Evolutionary conservation across 2,113 vertebrate genomes (phyloP).

Genomic region (Lonchura striata): DNA sequence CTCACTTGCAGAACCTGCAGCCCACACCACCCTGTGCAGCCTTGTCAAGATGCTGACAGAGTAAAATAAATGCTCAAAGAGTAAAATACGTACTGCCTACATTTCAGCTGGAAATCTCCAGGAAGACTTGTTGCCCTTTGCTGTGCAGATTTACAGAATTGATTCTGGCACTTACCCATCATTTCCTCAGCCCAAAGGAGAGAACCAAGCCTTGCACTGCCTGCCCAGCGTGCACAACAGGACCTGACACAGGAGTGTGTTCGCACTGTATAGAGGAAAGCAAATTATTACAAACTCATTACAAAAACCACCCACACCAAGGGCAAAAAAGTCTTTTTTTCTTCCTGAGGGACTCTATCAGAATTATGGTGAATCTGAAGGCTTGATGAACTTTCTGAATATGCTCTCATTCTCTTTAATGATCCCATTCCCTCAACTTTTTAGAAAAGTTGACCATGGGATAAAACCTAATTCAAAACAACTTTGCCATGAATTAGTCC

Average conservation of each 20-base stretch:
- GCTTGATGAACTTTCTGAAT: background rate
- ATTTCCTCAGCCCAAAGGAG: background rate
- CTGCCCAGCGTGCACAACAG: background rate
- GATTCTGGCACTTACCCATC: background rate
- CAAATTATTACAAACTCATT: background rate
- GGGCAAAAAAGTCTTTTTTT: background rate
- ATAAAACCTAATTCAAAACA: background rate
- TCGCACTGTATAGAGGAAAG: background rate
- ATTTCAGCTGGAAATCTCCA: background rate
- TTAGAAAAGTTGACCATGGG: background rate
- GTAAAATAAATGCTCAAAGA: background rate
- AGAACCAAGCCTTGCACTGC: background rate
- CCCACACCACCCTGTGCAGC: background rate
- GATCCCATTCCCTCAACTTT: background rate
- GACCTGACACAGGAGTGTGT: background rate
- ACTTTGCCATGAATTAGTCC: background rate
- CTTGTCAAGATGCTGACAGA: background rate
- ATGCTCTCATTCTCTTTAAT: background rate
- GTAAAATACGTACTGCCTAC: background rate
- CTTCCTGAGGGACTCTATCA: background rate
- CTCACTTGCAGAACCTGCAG: background rate
- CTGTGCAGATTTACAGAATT: background rate
- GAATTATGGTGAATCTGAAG: background rate
- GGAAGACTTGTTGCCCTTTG: background rate
- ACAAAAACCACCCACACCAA: background rate